phyloP scores from a whole-genome alignment of 2,888 invertebrate genomes.

The Pollenia angustigena region DNA sequence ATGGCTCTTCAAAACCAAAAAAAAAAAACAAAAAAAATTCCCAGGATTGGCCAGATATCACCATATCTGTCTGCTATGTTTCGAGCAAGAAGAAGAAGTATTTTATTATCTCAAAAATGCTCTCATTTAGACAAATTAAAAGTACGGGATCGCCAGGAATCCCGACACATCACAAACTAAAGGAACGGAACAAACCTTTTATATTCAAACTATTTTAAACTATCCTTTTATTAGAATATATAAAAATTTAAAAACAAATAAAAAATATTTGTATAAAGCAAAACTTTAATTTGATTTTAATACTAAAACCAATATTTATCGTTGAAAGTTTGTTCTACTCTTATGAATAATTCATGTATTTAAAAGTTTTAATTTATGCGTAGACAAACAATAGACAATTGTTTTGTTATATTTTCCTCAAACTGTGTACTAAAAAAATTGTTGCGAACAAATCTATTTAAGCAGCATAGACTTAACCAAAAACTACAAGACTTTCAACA shows the following conservation, averaged over 20 bases:
- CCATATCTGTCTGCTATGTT: too few species aligned
- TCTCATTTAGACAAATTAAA: too few species aligned
- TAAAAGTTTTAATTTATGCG: conserved; percentile 9
- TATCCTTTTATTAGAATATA: neutral
- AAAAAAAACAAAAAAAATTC: too few species aligned
- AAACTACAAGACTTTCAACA: too few species aligned
- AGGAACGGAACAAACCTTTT: neutral
- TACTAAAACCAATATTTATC: conserved; percentile 9
- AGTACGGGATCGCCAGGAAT: too few species aligned
- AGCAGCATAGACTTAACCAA: neutral
- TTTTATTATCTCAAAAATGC: too few species aligned
- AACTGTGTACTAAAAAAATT: neutral
- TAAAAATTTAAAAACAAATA: neutral
- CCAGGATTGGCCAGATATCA: too few species aligned
- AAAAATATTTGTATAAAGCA: neutral
- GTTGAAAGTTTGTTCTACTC: neutral
- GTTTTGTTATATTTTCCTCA: neutral
- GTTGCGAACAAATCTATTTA: neutral
- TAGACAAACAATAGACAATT: conserved; percentile 26
- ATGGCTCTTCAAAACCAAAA: too few species aligned
- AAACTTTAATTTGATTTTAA: neutral
- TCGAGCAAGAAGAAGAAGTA: too few species aligned
- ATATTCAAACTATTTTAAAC: neutral
- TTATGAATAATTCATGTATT: conserved; percentile 1
- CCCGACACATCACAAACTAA: too few species aligned